These are phyloP conservation scores for Proales similis DNA, from an alignment of 1,140 invertebrate genomes.

Conservation along the genomic window DNA sequence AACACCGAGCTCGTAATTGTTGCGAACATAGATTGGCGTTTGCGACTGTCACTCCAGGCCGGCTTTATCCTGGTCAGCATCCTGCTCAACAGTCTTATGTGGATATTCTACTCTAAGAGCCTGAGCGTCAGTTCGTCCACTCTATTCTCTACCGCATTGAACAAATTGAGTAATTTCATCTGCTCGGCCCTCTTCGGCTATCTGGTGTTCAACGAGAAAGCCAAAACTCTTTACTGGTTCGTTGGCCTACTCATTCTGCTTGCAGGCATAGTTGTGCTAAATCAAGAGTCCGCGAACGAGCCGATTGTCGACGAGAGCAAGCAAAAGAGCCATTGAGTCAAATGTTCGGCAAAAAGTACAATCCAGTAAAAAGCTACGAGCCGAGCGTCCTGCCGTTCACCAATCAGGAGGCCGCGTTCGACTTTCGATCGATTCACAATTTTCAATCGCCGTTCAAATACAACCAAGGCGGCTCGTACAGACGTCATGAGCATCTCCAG, in stretches of 20 bases:
- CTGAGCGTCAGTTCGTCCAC: conserved; percentile 8
- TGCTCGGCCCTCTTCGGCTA: conserved; percentile 30
- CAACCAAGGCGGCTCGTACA: neutral
- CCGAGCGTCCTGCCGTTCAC: neutral
- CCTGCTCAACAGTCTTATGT: conserved; percentile 18
- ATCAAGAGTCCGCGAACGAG: neutral
- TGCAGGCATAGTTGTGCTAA: conserved; percentile 8
- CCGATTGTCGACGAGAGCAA: too few species aligned
- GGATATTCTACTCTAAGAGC: conserved; percentile 31
- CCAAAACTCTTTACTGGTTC: neutral
- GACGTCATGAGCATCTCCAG: conserved; percentile 5
- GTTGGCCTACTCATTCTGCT: neutral
- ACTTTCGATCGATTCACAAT: conserved; percentile 30
- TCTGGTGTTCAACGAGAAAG: conserved; percentile 14
- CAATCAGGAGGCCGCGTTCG: conserved; percentile 2
- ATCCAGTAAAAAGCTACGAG: conserved; percentile 23
- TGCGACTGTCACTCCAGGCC: neutral
- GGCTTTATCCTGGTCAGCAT: conserved; percentile 6
- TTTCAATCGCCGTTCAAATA: conserved; percentile 27
- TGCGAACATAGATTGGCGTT: neutral
- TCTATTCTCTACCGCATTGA: conserved; percentile 14
- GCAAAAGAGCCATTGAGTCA: neutral
- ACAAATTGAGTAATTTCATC: conserved; percentile 35
- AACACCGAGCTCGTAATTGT: conserved; percentile 11
- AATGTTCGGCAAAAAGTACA: conserved; percentile 21